phyloP scores from a whole-genome alignment of 2,113 vertebrate genomes.

The Alexandromys fortis region DNA sequence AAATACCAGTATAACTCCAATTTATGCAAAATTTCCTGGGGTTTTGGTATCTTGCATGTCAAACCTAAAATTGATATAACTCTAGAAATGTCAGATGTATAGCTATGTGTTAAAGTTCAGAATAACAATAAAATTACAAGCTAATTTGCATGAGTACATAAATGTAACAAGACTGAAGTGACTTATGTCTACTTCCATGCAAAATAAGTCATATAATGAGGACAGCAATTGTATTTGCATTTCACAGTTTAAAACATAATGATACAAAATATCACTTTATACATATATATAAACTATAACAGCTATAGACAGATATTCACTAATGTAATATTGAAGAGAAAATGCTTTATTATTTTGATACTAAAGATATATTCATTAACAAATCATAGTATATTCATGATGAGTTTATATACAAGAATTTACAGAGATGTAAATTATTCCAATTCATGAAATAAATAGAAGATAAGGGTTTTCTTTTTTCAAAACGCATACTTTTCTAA shows the following conservation, averaged over 20 bases:
- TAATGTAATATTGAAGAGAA: not conserved
- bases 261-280: slow-evolving; percentile 8
- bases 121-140: not conserved
- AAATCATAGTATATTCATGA: not conserved
- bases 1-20: not conserved
- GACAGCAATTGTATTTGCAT: slow-evolving; percentile 11
- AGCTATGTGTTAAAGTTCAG: slow-evolving; percentile 6
- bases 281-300: not conserved
- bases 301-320: not conserved
- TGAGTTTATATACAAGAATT: not conserved
- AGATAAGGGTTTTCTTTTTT: not conserved
- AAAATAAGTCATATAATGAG: not conserved
- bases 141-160: not conserved
- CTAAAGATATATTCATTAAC: not conserved
- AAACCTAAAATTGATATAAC: not conserved
- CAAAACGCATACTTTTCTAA: not conserved
- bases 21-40: not conserved
- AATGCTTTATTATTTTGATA: not conserved
- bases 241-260: fast-evolving
- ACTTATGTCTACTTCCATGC: not conserved
- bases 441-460: not conserved
- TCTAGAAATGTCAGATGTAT: not conserved
- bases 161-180: not conserved
- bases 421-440: not conserved
- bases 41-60: not conserved